Percentiles rank a stretch among this genome's conserved stretches.
Conservation (phyloP, 1,140 invertebrate species). For the Adelges cooleyi region DNA sequence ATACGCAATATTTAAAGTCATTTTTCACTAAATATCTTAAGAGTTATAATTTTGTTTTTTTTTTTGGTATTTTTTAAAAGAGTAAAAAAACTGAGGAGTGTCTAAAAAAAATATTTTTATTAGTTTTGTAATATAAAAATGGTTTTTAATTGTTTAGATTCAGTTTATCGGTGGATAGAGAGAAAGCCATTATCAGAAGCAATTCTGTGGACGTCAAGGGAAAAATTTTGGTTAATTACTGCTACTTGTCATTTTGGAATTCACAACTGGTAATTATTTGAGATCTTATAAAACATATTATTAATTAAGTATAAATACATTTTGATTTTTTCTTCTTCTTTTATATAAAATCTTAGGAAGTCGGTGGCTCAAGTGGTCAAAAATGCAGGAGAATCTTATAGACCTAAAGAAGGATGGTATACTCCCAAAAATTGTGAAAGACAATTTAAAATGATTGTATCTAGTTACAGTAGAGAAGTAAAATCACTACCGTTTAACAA, state of each 20-base stretch:
- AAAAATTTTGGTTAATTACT: conserved; percentile 5
- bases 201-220: background rate
- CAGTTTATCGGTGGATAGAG: conserved; percentile 15
- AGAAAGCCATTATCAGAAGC: conserved; percentile 4
- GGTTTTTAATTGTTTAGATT: no score
- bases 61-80: no score
- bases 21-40: no score
- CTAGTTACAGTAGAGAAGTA: background rate
- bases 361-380: background rate
- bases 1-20: no score
- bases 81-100: no score
- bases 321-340: no score
- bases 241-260: background rate
- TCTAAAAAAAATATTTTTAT: no score
- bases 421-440: conserved; percentile 8
- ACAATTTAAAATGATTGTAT: background rate
- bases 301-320: background rate
- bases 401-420: conserved; percentile 10
- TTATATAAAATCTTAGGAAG: conserved; percentile 3
- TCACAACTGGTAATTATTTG: conserved; percentile 9
- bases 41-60: no score
- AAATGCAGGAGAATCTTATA: background rate
- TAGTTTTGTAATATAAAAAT: no score
- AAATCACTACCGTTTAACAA: background rate
- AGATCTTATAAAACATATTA: background rate